Evolutionary conservation across 2,888 invertebrate species (phyloP), one percentile per base, ranked within the genome.

Genomic region (Sturmia bella): DNA sequence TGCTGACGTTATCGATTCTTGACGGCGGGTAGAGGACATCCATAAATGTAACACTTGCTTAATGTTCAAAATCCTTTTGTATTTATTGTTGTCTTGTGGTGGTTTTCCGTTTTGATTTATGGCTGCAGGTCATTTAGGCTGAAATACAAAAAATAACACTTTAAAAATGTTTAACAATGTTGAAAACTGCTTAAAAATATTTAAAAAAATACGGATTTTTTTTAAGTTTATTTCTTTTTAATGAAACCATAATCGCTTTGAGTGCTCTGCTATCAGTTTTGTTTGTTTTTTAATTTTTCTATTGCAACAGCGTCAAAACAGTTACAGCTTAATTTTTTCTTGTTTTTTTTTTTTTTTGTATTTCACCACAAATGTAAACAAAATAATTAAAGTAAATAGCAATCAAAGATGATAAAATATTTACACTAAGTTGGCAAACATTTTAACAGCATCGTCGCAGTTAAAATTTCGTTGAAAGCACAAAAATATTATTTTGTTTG

Each of bases 71-170:
- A 32, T 32, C 32, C 32, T 7, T 32, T 27, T 27, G 3, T 27
- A 27, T 27, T 50, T 56, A 27, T 56, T 64, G 37, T 13, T 6
- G 57, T 39, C 1, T 43, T 70, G 11, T 72, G 56, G 64, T 56
- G 45, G 63, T 48, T 63, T 59, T 72, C 66, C 70, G 59, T 21
- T 64, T 59, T 59, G 72, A 72, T 73, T 68, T 73, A 73, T 72
- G 45, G 54, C 79, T 48, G 45, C 52, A 43, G 66, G 66, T 61
- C 68, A 61, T 79, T 68, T 45, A 39, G 41, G 17, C 72, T 73
- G 45, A 11, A 78, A 72, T 57, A 13, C 48, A 17, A n/a, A 41
- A 15, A 41, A 61, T 12, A 72, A 39, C 59, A 50, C 21, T 17
- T 17, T 17, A 59, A 59, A 59, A 9, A 4, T 45, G 27, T 27